phyloP scores from a whole-genome alignment of 1,140 invertebrate genomes.

The Wiebesia pumilae region DNA sequence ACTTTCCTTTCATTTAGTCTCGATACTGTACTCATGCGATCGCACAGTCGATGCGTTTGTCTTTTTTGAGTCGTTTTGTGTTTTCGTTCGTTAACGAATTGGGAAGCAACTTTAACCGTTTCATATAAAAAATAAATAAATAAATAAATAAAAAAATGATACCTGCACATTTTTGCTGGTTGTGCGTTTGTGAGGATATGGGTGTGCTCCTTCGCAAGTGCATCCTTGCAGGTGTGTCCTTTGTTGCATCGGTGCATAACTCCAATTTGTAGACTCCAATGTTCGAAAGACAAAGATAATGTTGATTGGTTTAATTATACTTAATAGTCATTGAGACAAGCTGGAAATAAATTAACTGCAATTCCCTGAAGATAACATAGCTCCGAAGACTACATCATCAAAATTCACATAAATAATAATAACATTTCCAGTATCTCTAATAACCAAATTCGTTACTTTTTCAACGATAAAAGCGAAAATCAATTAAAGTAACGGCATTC shows the following conservation, averaged over 20 bases:
- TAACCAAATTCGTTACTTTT: no score
- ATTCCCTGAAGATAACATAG: background rate
- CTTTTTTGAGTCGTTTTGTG: no score
- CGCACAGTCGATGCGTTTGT: no score
- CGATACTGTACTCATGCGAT: no score
- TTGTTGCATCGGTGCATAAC: background rate
- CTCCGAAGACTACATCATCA: background rate
- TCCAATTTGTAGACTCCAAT: background rate
- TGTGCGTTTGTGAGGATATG: background rate
- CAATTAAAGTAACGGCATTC: no score
- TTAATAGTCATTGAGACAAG: background rate
- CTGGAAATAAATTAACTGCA: background rate
- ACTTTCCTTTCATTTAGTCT: no score
- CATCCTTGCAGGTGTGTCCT: conserved; percentile 6
- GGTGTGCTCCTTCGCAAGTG: background rate
- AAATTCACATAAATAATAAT: background rate
- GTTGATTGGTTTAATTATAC: background rate
- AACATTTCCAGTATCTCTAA: background rate
- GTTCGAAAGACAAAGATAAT: background rate
- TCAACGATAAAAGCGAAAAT: no score
- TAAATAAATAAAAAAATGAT: no score
- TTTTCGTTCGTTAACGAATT: background rate
- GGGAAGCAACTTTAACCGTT: background rate
- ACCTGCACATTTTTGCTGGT: background rate
- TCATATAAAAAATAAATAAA: no score